These are phyloP conservation scores for Onychostruthus taczanowskii DNA, from an alignment of 2,113 vertebrate genomes.

Conservation along the genomic window DNA sequence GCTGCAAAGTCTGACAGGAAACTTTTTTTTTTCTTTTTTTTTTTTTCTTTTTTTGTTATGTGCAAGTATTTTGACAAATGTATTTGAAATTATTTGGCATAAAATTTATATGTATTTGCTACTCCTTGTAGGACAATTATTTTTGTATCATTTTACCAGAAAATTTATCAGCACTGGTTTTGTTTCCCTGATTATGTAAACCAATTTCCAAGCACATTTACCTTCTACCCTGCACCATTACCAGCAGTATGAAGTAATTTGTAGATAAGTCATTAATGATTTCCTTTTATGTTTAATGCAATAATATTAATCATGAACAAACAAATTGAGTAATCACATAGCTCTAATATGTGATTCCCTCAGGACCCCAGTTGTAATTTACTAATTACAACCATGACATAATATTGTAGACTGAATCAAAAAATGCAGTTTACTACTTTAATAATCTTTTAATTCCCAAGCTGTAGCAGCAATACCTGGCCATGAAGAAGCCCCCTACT, in stretches of 20 bases:
- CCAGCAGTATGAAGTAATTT: background rate
- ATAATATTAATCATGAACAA: slow-evolving; percentile 11
- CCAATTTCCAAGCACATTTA: background rate
- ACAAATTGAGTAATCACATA: slow-evolving; percentile 7
- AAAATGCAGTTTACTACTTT: background rate
- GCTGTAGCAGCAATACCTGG: background rate
- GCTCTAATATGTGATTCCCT: background rate
- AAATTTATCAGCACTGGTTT: background rate
- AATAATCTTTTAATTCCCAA: background rate
- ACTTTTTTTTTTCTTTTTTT: background rate
- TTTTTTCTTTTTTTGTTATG: background rate
- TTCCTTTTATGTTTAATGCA: slow-evolving; percentile 9
- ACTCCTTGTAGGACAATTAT: background rate
- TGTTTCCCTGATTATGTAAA: background rate
- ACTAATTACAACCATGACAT: slow-evolving; percentile 3
- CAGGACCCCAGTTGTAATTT: slow-evolving; percentile 23
- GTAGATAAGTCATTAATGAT: background rate
- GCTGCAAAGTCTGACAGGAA: background rate
- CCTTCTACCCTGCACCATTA: background rate
- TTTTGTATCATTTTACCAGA: background rate
- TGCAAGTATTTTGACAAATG: background rate
- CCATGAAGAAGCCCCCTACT: background rate
- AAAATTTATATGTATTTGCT: background rate
- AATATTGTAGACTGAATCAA: background rate
- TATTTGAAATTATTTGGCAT: background rate